Evolutionary conservation across 2,113 vertebrate species (phyloP).

Genomic region (mouse (Mus musculus)): GRCm39 chr4:125740001-125740500

Average conservation of each 20-base stretch:
- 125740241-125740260: neutral
- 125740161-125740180: neutral
- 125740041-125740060: neutral
- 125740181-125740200: neutral
- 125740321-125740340: neutral
- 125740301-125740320: neutral
- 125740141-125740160: neutral
- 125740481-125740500: neutral
- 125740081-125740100: neutral
- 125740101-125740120: neutral
- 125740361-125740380: neutral
- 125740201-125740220: neutral
- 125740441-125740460: neutral
- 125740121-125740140: neutral
- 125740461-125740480: neutral
- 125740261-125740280: neutral
- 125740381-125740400: neutral
- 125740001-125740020: neutral
- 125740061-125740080: neutral
- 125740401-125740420: neutral
- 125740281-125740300: fast-evolving
- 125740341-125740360: neutral
- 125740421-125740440: neutral
- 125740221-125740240: neutral
- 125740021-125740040: neutral